A percentile compares a stretch with the other conserved stretches of the same genome.
Evolutionary conservation across 1,140 invertebrate species (phyloP).

Genomic region (Eciton burchellii): DNA sequence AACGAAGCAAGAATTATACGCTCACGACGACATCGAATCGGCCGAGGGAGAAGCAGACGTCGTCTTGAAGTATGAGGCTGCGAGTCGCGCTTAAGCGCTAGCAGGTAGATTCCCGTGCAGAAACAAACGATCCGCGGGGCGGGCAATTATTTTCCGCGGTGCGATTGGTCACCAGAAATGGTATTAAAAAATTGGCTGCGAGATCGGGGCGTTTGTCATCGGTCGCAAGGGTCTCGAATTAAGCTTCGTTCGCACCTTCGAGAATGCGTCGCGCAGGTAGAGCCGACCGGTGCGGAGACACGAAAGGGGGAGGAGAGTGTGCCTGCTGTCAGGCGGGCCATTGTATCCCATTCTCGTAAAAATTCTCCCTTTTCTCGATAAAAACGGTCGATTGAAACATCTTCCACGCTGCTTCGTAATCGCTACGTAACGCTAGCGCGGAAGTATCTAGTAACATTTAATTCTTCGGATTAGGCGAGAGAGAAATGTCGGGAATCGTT

Average conservation of each 20-base stretch:
- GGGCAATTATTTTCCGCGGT: conserved; percentile 68
- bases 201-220: conserved; percentile 75
- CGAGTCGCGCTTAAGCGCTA: conserved; percentile 75
- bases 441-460: not conserved
- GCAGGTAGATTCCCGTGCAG: conserved; percentile 73
- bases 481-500: not conserved
- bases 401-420: not conserved
- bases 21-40: conserved; percentile 40
- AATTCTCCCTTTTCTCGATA: conserved; percentile 6
- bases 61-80: conserved; percentile 71
- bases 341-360: not conserved
- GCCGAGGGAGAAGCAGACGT: not conserved
- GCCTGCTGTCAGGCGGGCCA: not conserved
- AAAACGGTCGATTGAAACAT: not conserved
- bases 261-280: conserved; percentile 50
- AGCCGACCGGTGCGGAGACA: not conserved
- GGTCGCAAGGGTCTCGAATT: conserved; percentile 49
- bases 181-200: conserved; percentile 74
- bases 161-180: conserved; percentile 72
- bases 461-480: not conserved
- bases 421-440: not conserved
- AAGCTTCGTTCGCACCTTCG: conserved; percentile 62
- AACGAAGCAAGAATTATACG: conserved; percentile 42
- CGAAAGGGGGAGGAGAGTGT: conserved; percentile 17
- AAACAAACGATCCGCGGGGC: conserved; percentile 78